Percentiles rank a stretch among this genome's conserved stretches.
phyloP scores from a whole-genome alignment of 2,888 invertebrate genomes.

The Hypena proboscidalis region DNA sequence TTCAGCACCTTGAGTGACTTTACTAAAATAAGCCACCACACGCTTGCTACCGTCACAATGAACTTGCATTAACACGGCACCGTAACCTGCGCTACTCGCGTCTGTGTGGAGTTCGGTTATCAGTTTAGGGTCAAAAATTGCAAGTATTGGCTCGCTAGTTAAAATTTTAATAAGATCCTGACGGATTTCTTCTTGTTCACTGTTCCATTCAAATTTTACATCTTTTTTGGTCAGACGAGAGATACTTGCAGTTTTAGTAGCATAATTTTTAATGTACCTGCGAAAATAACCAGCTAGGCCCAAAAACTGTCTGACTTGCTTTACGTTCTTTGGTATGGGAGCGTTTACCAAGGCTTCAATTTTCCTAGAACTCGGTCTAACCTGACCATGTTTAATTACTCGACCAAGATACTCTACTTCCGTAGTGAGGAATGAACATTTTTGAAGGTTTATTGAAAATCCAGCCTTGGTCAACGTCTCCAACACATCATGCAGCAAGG shows the following conservation, averaged over 20 bases:
- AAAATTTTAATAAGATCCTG: conserved; percentile 10
- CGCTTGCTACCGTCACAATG: conserved; percentile 10
- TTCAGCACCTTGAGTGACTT: conserved; percentile 30
- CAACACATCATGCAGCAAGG: conserved; percentile 1
- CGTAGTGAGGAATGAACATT: conserved; percentile 11
- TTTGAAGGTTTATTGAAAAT: conserved; percentile 33
- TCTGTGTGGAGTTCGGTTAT: conserved; percentile 24
- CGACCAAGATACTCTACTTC: too few relatives aligned
- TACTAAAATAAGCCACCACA: conserved; percentile 26
- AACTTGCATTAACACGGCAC: conserved; percentile 22
- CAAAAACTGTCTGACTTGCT: neutral
- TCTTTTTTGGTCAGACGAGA: conserved; percentile 6
- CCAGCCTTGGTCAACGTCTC: conserved; percentile 19
- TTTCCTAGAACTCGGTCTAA: conserved; percentile 1
- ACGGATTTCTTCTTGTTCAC: conserved; percentile 9
- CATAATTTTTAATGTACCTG: conserved; percentile 15
- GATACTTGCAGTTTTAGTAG: conserved; percentile 17
- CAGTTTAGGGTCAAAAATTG: conserved; percentile 22
- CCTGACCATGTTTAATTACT: too few relatives aligned
- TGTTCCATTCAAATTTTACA: conserved; percentile 11
- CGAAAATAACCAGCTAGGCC: conserved; percentile 17
- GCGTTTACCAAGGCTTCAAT: neutral
- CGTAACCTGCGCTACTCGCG: conserved; percentile 13
- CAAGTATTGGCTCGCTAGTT: conserved; percentile 23
- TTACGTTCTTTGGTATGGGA: neutral